Evolutionary conservation across 1,140 invertebrate genomes (phyloP), one percentile per base, ranked within the genome.

Genomic region (Batillaria attramentaria): DNA sequence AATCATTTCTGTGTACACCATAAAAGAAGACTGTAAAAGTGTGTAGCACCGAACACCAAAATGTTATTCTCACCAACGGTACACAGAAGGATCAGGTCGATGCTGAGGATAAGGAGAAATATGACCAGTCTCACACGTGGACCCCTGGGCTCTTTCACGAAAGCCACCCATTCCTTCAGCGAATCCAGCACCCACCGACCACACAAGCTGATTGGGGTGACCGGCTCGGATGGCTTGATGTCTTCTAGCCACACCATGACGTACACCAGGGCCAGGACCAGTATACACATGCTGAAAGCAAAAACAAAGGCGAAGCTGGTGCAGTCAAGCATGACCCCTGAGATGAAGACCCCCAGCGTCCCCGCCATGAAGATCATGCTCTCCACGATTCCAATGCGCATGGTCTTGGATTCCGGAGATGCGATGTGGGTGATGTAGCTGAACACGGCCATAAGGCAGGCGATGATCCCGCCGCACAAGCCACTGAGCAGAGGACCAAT

Each of bases 361-460:
- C 90, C 91, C 3, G 92, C 91, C 33, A 92, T 39, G 83, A 92
- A 92, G 3, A 90, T 87, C 91, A 92, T 92, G 2, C 91, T 87
- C 95, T 97, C 79, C 35, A 96, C 94, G 41, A 97, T 94, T 24
- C 95, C 95, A 81, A 97, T 95, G 77, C 96, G 90, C 20, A 95
- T 91, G 0, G 96, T 97, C 78, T 96, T 93, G 77, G 94, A 94
- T 88, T 95, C 94, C 72, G 95, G 93, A 8, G 94, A 94, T 0
- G 96, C 96, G 13, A 96, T 94, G 87, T 97, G 96, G 1, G 94
- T 95, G 57, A 97, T 95, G 85, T 97, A 97, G 88, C 96, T 97
- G 88, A 97, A 97, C 43, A 95, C 94, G 20, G 95, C 95, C 94
- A 97, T 96, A 81, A 97, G 94, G 93, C 97, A 95, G 28, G 95